Evolutionary conservation across 2,888 invertebrate genomes (phyloP).

Genomic region (Xylota segnis): DNA sequence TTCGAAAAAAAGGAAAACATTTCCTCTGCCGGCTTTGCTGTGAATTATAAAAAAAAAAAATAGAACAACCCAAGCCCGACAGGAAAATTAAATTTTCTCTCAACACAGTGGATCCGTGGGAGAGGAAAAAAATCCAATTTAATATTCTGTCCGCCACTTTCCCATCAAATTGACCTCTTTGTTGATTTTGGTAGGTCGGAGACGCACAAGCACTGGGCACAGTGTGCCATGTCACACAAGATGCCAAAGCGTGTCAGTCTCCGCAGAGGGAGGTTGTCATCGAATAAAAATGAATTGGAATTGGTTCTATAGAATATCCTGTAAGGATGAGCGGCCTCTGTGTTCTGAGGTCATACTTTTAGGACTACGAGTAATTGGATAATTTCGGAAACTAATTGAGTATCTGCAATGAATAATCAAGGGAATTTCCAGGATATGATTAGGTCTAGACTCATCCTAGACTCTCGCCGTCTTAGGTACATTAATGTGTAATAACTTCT

Average conservation of each 20-base stretch:
- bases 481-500: too few species aligned
- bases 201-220: background rate
- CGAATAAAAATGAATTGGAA: slow-evolving; percentile 28
- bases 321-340: background rate
- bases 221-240: background rate
- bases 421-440: background rate
- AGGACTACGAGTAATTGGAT: background rate
- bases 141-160: slow-evolving; percentile 26
- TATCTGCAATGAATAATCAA: background rate
- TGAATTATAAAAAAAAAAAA: background rate
- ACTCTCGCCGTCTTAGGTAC: too few species aligned
- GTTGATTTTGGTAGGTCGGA: slow-evolving; percentile 20
- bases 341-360: background rate
- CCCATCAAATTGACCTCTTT: slow-evolving; percentile 36
- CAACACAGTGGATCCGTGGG: background rate
- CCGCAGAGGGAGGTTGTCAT: slow-evolving; percentile 3
- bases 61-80: background rate
- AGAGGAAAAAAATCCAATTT: slow-evolving; percentile 29
- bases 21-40: background rate
- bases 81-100: slow-evolving; percentile 12
- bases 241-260: background rate
- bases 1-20: background rate
- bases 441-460: too few species aligned
- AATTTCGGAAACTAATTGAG: slow-evolving; percentile 1
- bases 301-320: background rate